These are phyloP conservation scores for Reticulitermes speratus DNA, from an alignment of 1,140 invertebrate genomes.

Conservation along the genomic window DNA sequence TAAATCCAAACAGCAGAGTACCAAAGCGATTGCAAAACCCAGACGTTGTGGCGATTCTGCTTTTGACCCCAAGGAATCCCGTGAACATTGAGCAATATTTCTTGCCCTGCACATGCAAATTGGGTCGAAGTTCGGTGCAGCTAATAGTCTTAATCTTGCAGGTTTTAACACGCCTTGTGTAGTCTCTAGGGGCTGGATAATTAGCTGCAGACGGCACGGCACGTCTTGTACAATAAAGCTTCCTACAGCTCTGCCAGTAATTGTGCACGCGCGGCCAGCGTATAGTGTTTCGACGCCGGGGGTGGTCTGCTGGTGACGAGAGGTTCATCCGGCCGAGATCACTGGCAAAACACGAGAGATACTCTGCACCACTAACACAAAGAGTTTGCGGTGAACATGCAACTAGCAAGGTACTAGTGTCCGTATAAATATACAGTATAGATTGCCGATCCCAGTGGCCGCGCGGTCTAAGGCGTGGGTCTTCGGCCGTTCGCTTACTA, in stretches of 20 bases:
- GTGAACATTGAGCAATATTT: too few relatives aligned
- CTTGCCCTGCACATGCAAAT: constrained; percentile 1
- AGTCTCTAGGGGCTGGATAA: constrained; percentile 27
- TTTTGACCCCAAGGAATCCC: too few relatives aligned
- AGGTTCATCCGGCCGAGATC: not conserved
- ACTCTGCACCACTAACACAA: not conserved
- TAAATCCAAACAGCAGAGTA: too few relatives aligned
- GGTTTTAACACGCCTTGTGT: constrained; percentile 29
- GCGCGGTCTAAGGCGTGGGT: too few relatives aligned
- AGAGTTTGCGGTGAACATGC: too few relatives aligned
- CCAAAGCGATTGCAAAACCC: too few relatives aligned
- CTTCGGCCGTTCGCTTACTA: too few relatives aligned
- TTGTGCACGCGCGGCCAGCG: constrained; percentile 11
- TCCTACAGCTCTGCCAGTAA: constrained; percentile 21
- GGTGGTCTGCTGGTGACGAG: not conserved
- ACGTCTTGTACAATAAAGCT: constrained; percentile 24
- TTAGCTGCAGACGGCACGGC: constrained; percentile 24
- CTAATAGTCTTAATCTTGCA: constrained; percentile 32
- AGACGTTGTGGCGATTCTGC: too few relatives aligned
- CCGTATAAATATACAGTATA: too few relatives aligned
- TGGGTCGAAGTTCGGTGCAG: not conserved
- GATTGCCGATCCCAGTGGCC: too few relatives aligned
- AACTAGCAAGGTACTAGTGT: too few relatives aligned
- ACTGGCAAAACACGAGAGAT: not conserved
- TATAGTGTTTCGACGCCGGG: not conserved